phyloP scores from a whole-genome alignment of 1,140 invertebrate genomes.

The Cryptotermes secundus region DNA sequence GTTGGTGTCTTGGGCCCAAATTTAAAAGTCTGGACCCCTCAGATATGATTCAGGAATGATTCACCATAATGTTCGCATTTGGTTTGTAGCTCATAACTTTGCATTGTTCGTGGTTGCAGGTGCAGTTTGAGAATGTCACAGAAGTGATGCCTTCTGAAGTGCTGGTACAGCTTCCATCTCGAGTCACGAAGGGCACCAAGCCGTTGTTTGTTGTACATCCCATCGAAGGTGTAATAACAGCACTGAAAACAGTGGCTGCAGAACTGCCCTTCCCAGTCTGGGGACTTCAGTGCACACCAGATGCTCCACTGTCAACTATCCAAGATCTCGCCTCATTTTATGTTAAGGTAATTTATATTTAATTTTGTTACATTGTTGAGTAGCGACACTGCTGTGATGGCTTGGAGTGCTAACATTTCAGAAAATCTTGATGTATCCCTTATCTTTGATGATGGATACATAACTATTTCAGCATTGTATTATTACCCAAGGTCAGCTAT shows the following conservation, averaged over 20 bases:
- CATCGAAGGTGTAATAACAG: constrained; percentile 82
- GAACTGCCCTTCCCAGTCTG: constrained; percentile 76
- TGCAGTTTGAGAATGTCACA: constrained; percentile 50
- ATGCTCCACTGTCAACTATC: constrained; percentile 73
- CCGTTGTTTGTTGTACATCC: constrained; percentile 80
- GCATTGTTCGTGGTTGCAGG: constrained; percentile 42
- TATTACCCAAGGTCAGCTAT: too few species aligned
- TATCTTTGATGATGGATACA: too few species aligned
- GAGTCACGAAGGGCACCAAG: constrained; percentile 50
- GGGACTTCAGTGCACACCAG: constrained; percentile 83
- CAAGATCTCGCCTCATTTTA: constrained; percentile 76
- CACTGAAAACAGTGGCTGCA: constrained; percentile 67
- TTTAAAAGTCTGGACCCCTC: too few species aligned
- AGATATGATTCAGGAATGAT: too few species aligned
- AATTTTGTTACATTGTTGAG: background rate
- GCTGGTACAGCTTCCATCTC: constrained; percentile 55
- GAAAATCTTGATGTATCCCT: too few species aligned
- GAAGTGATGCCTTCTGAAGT: constrained; percentile 64
- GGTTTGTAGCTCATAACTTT: too few species aligned
- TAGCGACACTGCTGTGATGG: too few species aligned
- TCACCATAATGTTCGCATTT: too few species aligned
- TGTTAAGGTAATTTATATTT: constrained; percentile 54
- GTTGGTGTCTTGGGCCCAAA: too few species aligned
- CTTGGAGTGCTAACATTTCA: too few species aligned
- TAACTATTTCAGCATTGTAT: too few species aligned